Conservation (phyloP, 2,888 invertebrate genomes). For the Zootermopsis nevadensis region DNA sequence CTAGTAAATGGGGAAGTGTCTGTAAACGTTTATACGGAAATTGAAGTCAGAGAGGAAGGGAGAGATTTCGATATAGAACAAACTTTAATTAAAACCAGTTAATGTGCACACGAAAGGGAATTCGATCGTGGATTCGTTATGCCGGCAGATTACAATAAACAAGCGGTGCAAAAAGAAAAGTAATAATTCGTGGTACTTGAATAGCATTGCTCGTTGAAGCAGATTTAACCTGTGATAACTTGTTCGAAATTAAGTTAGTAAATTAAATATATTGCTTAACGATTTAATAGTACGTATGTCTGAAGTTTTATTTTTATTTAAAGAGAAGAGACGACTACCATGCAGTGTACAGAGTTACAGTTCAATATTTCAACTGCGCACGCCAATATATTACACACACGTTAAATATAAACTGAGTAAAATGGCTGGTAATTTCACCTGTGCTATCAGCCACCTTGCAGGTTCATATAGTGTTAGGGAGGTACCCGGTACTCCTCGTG, state of each 20-base stretch:
- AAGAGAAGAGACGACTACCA: background rate
- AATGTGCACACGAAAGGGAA: background rate
- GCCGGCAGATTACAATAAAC: constrained; percentile 17
- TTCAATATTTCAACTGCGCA: too few species aligned
- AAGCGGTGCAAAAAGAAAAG: background rate
- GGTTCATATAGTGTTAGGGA: too few species aligned
- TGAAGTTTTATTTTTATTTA: background rate
- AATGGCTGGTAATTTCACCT: too few species aligned
- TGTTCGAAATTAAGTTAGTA: background rate
- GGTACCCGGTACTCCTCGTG: too few species aligned
- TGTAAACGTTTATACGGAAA: constrained; percentile 9
- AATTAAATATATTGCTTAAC: background rate
- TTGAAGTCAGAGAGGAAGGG: background rate
- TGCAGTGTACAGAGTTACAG: too few species aligned
- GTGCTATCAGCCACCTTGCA: too few species aligned
- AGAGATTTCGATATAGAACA: constrained; percentile 22
- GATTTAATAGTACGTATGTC: background rate
- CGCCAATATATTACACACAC: too few species aligned
- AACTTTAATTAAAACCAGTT: constrained; percentile 21
- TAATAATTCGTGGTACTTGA: background rate
- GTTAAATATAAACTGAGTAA: too few species aligned
- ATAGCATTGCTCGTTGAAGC: background rate
- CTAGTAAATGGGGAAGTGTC: background rate
- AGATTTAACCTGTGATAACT: constrained; percentile 9
- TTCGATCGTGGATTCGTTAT: constrained; percentile 18